Percentiles rank a stretch among this genome's conserved stretches.
phyloP scores from a whole-genome alignment of 2,797 vertebrate species.

The Microctenopoma steveboyesi region DNA sequence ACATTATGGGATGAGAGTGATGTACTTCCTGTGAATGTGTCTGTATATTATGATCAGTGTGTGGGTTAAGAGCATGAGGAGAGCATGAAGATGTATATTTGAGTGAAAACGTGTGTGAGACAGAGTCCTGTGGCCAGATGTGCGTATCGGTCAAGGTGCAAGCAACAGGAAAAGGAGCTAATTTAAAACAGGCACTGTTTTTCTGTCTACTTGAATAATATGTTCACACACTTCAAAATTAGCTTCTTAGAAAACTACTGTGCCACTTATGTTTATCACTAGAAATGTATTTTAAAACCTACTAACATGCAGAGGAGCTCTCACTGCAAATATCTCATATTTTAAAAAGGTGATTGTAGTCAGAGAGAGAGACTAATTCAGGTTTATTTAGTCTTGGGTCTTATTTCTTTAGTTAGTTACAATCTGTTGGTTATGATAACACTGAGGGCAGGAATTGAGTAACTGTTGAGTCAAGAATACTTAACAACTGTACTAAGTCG shows the following conservation, averaged over 20 bases:
- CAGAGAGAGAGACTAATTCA: too few species aligned
- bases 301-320: too few species aligned
- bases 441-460: too few species aligned
- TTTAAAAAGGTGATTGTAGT: too few species aligned
- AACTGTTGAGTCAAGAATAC: too few species aligned
- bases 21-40: slow-evolving; percentile 24
- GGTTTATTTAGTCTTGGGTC: neutral
- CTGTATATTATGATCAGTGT: slow-evolving; percentile 16
- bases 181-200: slow-evolving; percentile 9
- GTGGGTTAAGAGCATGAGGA: slow-evolving; percentile 12
- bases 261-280: too few species aligned
- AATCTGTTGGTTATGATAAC: neutral
- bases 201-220: neutral
- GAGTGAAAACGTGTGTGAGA: neutral
- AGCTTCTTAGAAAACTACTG: too few species aligned
- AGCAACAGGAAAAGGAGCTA: slow-evolving; percentile 4
- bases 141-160: slow-evolving; percentile 21
- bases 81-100: neutral
- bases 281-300: too few species aligned
- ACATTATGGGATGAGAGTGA: slow-evolving; percentile 25
- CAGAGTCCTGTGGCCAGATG: too few species aligned
- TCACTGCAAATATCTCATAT: too few species aligned
- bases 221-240: neutral
- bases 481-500: neutral
- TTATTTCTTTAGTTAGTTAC: neutral